These are phyloP conservation scores for Drosophila gunungcola DNA, from an alignment of 1,140 invertebrate species.

Conservation along the genomic window DNA sequence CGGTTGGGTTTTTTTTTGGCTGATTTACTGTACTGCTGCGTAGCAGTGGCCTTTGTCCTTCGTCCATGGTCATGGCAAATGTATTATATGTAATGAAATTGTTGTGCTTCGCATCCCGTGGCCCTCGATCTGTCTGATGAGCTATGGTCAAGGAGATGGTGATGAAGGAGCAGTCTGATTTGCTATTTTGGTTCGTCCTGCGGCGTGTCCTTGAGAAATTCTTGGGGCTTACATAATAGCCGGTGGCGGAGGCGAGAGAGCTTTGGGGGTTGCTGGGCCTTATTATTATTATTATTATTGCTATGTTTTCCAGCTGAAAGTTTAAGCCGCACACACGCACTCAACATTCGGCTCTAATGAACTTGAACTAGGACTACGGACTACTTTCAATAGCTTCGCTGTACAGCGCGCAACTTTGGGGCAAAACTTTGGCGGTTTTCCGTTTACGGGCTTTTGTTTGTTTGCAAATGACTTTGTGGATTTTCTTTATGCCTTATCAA, in stretches of 20 bases:
- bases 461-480: slow-evolving; percentile 27
- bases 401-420: slow-evolving; percentile 8
- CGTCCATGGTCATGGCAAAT: slow-evolving; percentile 60
- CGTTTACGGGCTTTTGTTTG: slow-evolving; percentile 22
- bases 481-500: slow-evolving; percentile 30
- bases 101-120: slow-evolving; percentile 39
- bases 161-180: slow-evolving; percentile 46
- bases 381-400: slow-evolving; percentile 10
- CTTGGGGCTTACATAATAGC: slow-evolving; percentile 63
- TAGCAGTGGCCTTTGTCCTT: slow-evolving; percentile 50
- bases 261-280: slow-evolving; percentile 8
- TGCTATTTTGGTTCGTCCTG: slow-evolving; percentile 49
- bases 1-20: slow-evolving; percentile 25
- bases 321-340: slow-evolving; percentile 50
- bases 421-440: slow-evolving; percentile 26
- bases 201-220: slow-evolving; percentile 59
- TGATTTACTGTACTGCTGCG: slow-evolving; percentile 64
- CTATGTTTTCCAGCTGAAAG: slow-evolving; percentile 49
- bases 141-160: slow-evolving; percentile 1
- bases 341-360: slow-evolving; percentile 50
- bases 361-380: slow-evolving; percentile 34
- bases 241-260: slow-evolving; percentile 7
- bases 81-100: slow-evolving; percentile 52
- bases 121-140: slow-evolving; percentile 21
- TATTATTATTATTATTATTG: slow-evolving; percentile 55